phyloP scores from a whole-genome alignment of 37 sponge, comb jelly and placozoan species.

The Mnemiopsis leidyi region DNA sequence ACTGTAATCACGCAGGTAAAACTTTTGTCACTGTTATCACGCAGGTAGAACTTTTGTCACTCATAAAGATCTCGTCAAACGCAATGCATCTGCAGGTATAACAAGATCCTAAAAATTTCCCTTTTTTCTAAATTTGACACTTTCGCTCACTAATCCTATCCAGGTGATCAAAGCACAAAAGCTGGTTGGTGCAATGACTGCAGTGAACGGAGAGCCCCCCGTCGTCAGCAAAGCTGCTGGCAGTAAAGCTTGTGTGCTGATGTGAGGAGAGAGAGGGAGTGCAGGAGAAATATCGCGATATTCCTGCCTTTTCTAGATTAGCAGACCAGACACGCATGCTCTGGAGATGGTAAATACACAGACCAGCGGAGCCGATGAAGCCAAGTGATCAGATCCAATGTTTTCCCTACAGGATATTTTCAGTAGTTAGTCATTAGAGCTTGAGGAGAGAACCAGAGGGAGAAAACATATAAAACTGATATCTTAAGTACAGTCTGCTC shows the following conservation, averaged over 20 bases:
- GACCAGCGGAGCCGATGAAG: no score
- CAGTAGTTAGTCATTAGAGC: no score
- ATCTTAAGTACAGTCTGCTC: no score
- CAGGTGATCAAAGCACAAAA: conserved; percentile 63
- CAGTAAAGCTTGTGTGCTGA: conserved; percentile 22
- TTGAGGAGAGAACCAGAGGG: no score
- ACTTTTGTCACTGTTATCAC: conserved; percentile 13
- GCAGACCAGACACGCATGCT: no score
- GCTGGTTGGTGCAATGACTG: neutral
- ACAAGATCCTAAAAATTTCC: neutral
- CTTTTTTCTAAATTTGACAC: neutral
- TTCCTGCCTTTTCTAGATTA: no score
- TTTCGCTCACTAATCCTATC: neutral
- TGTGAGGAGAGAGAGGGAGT: conserved; percentile 35
- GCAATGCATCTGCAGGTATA: neutral
- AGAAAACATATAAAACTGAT: no score
- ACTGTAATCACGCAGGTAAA: conserved; percentile 31
- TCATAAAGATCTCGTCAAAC: neutral
- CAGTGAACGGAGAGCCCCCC: neutral
- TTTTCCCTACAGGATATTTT: no score
- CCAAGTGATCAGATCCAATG: no score
- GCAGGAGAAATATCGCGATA: no score
- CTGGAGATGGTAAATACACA: no score
- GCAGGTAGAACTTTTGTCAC: neutral
- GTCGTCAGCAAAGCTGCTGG: conserved; percentile 38